Conservation (phyloP, 2,113 vertebrate genomes). For the Litocranius walleri region DNA sequence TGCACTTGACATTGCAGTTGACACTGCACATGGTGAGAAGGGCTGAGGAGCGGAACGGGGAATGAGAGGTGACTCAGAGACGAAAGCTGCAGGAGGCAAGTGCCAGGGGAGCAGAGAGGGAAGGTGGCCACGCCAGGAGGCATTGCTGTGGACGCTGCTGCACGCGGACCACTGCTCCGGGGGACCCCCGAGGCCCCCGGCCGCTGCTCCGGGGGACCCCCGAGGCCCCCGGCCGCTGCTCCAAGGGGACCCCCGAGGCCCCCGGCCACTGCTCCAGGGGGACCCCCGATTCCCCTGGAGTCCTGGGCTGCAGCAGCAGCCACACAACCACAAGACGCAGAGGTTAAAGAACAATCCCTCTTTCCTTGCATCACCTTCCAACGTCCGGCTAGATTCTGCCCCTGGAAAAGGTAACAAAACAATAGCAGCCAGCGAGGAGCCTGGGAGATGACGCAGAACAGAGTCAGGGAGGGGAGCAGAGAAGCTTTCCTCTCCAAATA, state of each 20-base stretch:
- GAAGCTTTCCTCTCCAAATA: not conserved
- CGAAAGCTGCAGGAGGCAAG: not conserved
- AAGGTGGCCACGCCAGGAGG: not conserved
- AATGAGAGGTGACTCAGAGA: not conserved
- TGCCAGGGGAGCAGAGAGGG: not conserved
- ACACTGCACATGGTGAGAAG: not conserved
- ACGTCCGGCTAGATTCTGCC: not conserved
- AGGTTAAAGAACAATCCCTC: not conserved
- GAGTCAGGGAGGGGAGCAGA: not conserved
- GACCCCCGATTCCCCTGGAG: too few species aligned
- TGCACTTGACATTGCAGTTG: not conserved
- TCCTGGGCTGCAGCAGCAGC: not conserved
- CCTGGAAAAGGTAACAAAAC: not conserved
- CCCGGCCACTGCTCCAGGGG: too few species aligned
- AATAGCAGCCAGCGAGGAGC: not conserved
- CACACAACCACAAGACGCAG: rapidly evolving
- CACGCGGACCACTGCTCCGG: not conserved
- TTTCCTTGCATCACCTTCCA: not conserved
- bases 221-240: too few species aligned
- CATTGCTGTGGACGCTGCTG: rapidly evolving
- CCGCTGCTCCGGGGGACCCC: too few species aligned
- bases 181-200: too few species aligned
- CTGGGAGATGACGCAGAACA: not conserved
- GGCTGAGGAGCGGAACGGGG: not conserved
- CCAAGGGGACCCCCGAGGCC: too few species aligned